Evolutionary conservation across 2,888 invertebrate genomes (phyloP), one percentile per base, ranked within the genome.

Genomic region (Diloba caeruleocephala): DNA sequence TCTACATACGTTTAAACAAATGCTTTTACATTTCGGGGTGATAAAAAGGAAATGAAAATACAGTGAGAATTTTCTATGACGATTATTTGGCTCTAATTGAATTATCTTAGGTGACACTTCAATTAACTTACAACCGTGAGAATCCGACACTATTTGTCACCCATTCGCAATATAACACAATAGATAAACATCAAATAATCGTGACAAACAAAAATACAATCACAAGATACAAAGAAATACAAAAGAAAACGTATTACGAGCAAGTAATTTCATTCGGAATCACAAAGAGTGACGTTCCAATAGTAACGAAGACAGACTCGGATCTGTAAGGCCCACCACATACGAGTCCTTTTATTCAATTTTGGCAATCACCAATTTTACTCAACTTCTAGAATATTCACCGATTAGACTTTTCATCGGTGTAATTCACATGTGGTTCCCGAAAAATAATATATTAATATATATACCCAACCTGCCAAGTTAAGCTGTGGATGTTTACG

Each of bases 221-320:
- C 39, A 8, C 23, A 5, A 19, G 34, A 12, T 3, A 29, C 15
- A 13, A n/a, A 38, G 34, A 13, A 33, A 41, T 4, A 41, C 9
- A 31, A 55, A 55, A 50, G 37, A 33, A 60, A 37, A 41, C 13
- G n/a, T 60, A 37, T 55, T 60, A 55, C 28, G 5, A 26, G 13
- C 12, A 61, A 56, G 29, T 56, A 38, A 56, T 45, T 61, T 56
- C 32, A 56, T 61, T 61, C 50, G 26, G 32, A 50, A 45, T 44
- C 36, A 33, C 50, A n/a, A 28, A 13, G 50, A 60, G 33, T 45
- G 56, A 42, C 37, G n/a, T 13, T 50, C 33, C 15, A 45, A 61
- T 56, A 33, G 44, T 23, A 43, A n/a, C 12, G 12, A 2, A 25
- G 34, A 43, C 2, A 21, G 10, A 0, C 9, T 12, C 15, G 13